phyloP scores from a whole-genome alignment of 2,888 invertebrate genomes.

The Monopis laevigella region DNA sequence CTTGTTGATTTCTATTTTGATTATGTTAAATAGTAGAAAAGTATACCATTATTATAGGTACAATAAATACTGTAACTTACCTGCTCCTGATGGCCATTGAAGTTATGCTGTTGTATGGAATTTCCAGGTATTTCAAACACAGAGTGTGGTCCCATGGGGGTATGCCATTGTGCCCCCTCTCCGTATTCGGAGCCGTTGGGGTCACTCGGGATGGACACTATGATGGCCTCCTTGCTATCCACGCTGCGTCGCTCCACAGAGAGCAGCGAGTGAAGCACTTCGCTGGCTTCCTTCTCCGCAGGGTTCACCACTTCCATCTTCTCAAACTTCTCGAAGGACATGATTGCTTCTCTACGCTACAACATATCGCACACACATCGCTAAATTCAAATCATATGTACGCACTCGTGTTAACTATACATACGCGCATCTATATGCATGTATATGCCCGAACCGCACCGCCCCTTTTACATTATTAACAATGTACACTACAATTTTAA shows the following conservation, averaged over 20 bases:
- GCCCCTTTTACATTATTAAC: conserved; percentile 32
- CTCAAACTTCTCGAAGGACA: conserved; percentile 44
- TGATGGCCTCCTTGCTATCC: conserved; percentile 62
- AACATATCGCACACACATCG: conserved; percentile 4
- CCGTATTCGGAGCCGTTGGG: conserved; percentile 58
- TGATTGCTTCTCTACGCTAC: conserved; percentile 30
- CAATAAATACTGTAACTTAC: conserved; percentile 27
- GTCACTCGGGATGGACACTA: conserved; percentile 53
- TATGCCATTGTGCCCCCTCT: conserved; percentile 71
- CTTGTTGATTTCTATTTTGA: too few relatives aligned
- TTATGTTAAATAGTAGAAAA: too few relatives aligned
- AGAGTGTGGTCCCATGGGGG: conserved; percentile 66
- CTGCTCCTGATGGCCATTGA: conserved; percentile 62
- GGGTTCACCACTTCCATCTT: conserved; percentile 72
- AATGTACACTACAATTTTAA: conserved; percentile 13
- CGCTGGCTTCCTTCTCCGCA: conserved; percentile 77
- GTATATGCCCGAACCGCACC: conserved; percentile 48
- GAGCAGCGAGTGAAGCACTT: conserved; percentile 72
- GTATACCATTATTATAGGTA: too few relatives aligned
- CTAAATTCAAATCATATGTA: not conserved
- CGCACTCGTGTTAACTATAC: too few relatives aligned
- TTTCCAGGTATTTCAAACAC: conserved; percentile 52
- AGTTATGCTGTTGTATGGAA: conserved; percentile 55
- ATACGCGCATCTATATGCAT: conserved; percentile 58
- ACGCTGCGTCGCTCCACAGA: conserved; percentile 74